These are phyloP conservation scores for Dicentrarchus labrax DNA, from an alignment of 2,113 vertebrate genomes.

Conservation along the genomic window DNA sequence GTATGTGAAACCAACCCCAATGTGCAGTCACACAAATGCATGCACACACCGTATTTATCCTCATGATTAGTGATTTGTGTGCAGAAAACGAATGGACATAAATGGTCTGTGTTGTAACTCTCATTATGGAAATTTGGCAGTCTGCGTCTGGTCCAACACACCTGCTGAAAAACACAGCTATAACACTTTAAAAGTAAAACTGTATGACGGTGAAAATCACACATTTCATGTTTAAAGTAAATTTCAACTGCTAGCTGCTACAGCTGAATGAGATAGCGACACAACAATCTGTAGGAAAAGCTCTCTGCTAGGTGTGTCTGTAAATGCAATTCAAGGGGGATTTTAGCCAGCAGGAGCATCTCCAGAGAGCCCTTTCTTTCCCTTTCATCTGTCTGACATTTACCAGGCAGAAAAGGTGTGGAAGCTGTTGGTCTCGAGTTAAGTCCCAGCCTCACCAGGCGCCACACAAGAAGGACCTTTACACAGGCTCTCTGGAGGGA, in stretches of 20 bases:
- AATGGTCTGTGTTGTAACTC: conserved; percentile 20
- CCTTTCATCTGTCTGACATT: conserved; percentile 73
- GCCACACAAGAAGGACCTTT: conserved; percentile 65
- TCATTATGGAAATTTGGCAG: neutral
- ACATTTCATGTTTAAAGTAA: neutral
- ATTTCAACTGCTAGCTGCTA: neutral
- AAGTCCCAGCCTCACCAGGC: conserved; percentile 53
- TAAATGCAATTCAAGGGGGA: conserved; percentile 45
- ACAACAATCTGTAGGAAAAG: neutral
- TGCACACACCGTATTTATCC: neutral
- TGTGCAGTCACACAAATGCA: neutral
- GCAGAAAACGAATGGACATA: conserved; percentile 11
- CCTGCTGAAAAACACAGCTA: neutral
- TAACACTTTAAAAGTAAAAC: neutral
- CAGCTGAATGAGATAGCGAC: neutral
- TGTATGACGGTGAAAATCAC: neutral
- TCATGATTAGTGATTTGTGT: neutral
- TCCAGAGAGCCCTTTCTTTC: conserved; percentile 64
- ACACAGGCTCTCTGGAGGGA: conserved; percentile 40
- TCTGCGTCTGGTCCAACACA: neutral
- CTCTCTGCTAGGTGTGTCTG: conserved; percentile 13
- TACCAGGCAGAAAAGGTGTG: conserved; percentile 59
- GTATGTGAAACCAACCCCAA: neutral
- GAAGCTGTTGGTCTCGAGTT: conserved; percentile 45
- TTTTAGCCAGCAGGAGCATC: conserved; percentile 43